A percentile compares a stretch with the other conserved stretches of the same genome.
These are phyloP conservation scores for Axea sp. DNA, from an alignment of 2,888 invertebrate species.

Conservation along the genomic window DNA sequence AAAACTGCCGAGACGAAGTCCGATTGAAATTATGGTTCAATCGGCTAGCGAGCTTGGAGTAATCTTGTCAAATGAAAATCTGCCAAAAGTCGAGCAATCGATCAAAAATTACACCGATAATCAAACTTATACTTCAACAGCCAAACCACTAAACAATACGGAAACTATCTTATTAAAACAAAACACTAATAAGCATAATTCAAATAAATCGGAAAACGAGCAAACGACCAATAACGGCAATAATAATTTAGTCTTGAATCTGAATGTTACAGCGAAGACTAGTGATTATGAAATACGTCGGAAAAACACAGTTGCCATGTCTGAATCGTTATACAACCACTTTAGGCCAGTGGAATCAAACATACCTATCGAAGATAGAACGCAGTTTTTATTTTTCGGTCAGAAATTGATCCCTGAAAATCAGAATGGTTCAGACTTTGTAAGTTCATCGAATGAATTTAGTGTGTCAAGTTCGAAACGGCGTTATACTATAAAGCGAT, in stretches of 20 bases:
- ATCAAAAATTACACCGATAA: slow-evolving; percentile 18
- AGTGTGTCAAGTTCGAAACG: slow-evolving; percentile 66
- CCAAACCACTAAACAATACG: not conserved
- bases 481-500: slow-evolving; percentile 70
- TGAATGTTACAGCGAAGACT: slow-evolving; percentile 67
- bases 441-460: slow-evolving; percentile 68
- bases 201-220: slow-evolving; percentile 25
- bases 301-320: slow-evolving; percentile 82
- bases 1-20: slow-evolving; percentile 63
- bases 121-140: not conserved
- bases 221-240: slow-evolving; percentile 6
- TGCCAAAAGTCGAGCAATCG: slow-evolving; percentile 11
- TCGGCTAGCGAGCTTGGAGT: slow-evolving; percentile 31
- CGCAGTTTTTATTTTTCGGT: slow-evolving; percentile 86
- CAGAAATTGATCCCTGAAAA: slow-evolving; percentile 82
- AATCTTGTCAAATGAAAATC: not conserved
- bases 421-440: slow-evolving; percentile 69
- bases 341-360: slow-evolving; percentile 84
- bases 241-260: not conserved
- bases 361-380: slow-evolving; percentile 84
- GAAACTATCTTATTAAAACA: not conserved
- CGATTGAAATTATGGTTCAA: slow-evolving; percentile 23
- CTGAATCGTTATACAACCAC: slow-evolving; percentile 84
- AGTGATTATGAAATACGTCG: slow-evolving; percentile 78
- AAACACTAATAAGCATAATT: slow-evolving; percentile 6